Conservation (phyloP, 2,113 vertebrate species). For the Gallinago undulata region DNA sequence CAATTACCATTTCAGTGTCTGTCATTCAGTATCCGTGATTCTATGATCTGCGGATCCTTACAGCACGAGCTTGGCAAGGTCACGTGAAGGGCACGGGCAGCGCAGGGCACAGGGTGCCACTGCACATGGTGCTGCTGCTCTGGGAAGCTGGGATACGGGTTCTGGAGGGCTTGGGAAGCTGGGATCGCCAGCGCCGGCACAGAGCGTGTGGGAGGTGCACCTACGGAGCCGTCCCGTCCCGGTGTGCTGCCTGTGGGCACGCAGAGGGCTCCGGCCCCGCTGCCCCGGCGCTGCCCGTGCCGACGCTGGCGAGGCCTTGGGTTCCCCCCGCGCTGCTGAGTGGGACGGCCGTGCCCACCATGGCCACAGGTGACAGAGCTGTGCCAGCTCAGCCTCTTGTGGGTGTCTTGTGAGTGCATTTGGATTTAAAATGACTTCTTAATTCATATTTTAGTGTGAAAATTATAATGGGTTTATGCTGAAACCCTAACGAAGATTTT, state of each 20-base stretch:
- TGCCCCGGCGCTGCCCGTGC: rapidly evolving
- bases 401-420: neutral
- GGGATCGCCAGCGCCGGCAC: neutral
- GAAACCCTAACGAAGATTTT: neutral
- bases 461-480: neutral
- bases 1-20: neutral
- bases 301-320: rapidly evolving
- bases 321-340: neutral
- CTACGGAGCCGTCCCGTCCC: rapidly evolving
- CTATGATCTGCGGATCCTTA: neutral
- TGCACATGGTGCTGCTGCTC: rapidly evolving
- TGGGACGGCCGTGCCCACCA: rapidly evolving
- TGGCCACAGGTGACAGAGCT: neutral
- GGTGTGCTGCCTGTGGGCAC: rapidly evolving
- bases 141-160: neutral
- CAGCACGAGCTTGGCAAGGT: neutral
- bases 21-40: neutral
- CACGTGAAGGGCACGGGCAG: neutral
- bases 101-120: rapidly evolving
- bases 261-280: neutral
- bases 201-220: rapidly evolving
- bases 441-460: neutral
- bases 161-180: neutral
- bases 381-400: neutral
- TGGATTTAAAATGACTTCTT: neutral